Evolutionary conservation across 2,888 invertebrate genomes (phyloP), one percentile per base, ranked within the genome.

Genomic region (Sclerodermus sp.): DNA sequence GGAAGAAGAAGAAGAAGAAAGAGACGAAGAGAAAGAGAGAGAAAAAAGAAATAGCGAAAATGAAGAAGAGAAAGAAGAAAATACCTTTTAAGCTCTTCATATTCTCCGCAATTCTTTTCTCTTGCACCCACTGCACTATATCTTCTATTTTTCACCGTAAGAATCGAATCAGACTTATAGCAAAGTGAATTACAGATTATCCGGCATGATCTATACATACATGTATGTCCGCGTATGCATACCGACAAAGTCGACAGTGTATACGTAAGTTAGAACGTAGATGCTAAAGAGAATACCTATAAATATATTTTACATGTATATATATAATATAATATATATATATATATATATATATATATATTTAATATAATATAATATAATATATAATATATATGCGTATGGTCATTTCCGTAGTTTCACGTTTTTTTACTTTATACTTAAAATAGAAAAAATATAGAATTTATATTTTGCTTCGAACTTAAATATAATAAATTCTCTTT

Each of bases 381-480:
- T 34, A 34, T 13, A 48, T 45, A 54, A 37, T 30, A 47, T 58
- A 57, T 60, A 51, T 62, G 53, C 60, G 58, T 67, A 66, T 59
- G 57, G n/a, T 68, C 65, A 65, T 64, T 64, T 64, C 59, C 58
- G 54, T 63, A 47, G 52, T 48, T 53, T 53, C 39, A 43, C 59
- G 53, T 57, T 63, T 54, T 60, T 54, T 58, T 60, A 53, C 61
- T 57, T 57, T 69, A 76, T 74, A 72, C 73, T 73, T 72, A 76
- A 76, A 74, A 76, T 76, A 76, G 75, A 77, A 76, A 76, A 77
- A 76, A 77, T 76, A 77, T 76, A 77, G 70, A 77, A 76, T 76
- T 71, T 64, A 34, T 66, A 73, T 66, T 76, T 77, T 74, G 71
- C 68, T 66, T 70, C 66, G 70, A 76, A 77, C 74, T 73, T 73